Percentiles rank a stretch among this genome's conserved stretches.
phyloP scores from a whole-genome alignment of 2,888 invertebrate genomes.

The Ormyrus nitidulus region DNA sequence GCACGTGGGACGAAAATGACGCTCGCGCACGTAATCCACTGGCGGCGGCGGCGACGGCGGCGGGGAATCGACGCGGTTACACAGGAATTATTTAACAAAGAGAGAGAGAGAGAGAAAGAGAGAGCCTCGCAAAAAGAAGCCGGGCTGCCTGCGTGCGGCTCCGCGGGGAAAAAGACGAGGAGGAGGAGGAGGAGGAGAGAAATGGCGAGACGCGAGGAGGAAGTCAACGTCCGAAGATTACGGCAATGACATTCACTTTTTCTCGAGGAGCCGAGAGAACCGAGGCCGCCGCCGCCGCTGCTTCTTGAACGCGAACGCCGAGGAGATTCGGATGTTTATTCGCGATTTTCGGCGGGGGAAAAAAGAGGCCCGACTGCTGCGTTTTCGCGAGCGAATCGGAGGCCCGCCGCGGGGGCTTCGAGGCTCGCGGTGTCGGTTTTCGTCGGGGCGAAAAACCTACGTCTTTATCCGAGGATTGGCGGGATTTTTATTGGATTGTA shows the following conservation, averaged over 20 bases:
- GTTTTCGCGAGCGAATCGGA: background rate
- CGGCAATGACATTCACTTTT: slow-evolving; percentile 76
- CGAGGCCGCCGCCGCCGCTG: slow-evolving; percentile 51
- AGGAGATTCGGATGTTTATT: too few species aligned
- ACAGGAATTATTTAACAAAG: slow-evolving; percentile 53
- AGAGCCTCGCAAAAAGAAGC: background rate
- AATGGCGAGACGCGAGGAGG: slow-evolving; percentile 60
- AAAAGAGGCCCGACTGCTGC: slow-evolving; percentile 52
- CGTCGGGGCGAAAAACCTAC: too few species aligned
- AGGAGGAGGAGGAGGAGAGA: slow-evolving; percentile 43
- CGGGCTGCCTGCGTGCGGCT: background rate
- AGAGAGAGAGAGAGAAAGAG: background rate
- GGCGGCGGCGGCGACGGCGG: slow-evolving; percentile 3
- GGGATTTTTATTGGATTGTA: too few species aligned
- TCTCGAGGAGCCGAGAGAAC: slow-evolving; percentile 60
- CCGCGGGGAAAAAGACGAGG: slow-evolving; percentile 16
- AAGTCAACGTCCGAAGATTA: slow-evolving; percentile 76
- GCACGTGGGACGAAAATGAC: slow-evolving; percentile 45
- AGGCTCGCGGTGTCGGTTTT: background rate
- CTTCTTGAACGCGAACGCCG: background rate
- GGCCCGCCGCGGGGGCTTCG: background rate
- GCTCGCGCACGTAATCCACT: slow-evolving; percentile 17
- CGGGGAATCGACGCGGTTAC: slow-evolving; percentile 2
- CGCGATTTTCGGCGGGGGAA: slow-evolving; percentile 59
- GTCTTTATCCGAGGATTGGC: too few species aligned